These are phyloP conservation scores for Bucorvus abyssinicus DNA, from an alignment of 2,797 vertebrate genomes.

Conservation along the genomic window DNA sequence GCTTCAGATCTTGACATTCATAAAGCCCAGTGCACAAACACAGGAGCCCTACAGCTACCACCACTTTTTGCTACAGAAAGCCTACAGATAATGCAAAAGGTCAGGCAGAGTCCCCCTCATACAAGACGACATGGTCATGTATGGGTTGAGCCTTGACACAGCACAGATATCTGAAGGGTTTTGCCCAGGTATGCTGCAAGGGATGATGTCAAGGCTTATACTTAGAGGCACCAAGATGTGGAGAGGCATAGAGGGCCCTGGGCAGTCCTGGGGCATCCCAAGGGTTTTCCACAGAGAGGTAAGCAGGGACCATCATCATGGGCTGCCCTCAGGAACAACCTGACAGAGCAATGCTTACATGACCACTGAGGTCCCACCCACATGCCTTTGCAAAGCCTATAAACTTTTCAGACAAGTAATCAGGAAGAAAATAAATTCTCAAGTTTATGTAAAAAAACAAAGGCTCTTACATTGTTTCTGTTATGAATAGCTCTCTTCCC, in stretches of 20 bases:
- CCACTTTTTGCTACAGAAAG: not conserved
- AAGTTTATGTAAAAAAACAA: not conserved
- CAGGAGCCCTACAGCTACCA: not conserved
- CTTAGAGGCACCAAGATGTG: not conserved
- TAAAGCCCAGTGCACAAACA: not conserved
- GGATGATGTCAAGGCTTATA: not conserved
- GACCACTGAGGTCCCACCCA: not conserved
- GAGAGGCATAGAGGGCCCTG: rapidly evolving
- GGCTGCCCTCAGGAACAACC: not conserved
- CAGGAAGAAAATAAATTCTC: not conserved
- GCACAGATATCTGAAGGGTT: not conserved
- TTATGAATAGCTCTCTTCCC: not conserved
- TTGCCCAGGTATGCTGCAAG: not conserved
- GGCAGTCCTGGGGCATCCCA: not conserved
- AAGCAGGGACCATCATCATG: not conserved
- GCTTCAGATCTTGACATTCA: not conserved
- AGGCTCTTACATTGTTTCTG: not conserved
- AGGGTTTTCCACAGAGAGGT: not conserved
- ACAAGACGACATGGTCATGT: not conserved
- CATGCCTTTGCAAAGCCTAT: not conserved
- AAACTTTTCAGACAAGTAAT: not conserved
- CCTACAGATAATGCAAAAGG: not conserved
- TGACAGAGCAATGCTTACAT: not conserved
- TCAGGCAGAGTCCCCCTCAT: not conserved
- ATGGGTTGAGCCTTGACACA: not conserved